phyloP scores from a whole-genome alignment of 1,140 invertebrate genomes.

The Calliphora vicina region DNA sequence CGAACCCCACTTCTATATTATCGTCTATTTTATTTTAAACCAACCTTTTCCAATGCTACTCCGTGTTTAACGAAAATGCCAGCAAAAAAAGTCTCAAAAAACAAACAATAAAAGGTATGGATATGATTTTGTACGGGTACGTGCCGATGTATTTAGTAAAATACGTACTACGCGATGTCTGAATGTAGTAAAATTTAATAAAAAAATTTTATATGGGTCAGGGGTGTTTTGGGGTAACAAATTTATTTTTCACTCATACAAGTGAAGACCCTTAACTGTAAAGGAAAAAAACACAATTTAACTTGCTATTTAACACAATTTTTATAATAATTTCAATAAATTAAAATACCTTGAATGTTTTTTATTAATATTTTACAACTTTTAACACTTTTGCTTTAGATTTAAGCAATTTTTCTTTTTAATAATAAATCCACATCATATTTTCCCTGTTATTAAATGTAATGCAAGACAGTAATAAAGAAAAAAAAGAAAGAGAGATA shows the following conservation, averaged over 20 bases:
- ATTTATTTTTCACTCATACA: neutral
- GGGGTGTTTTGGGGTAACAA: constrained; percentile 10
- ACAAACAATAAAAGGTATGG: neutral
- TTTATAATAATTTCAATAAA: neutral
- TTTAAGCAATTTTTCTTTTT: neutral
- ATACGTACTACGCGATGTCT: neutral
- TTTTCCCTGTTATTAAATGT: constrained; percentile 15
- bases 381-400: neutral
- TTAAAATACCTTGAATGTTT: neutral
- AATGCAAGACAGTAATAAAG: neutral
- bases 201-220: neutral
- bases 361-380: neutral
- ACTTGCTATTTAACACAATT: neutral
- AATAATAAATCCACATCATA: constrained; percentile 20
- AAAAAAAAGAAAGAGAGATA: neutral
- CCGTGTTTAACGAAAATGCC: neutral
- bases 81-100: neutral
- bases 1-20: too few relatives aligned
- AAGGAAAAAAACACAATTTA: neutral
- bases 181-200: neutral
- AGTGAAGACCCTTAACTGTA: neutral
- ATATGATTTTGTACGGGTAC: neutral
- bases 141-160: neutral
- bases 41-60: too few relatives aligned
- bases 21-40: neutral